These are phyloP conservation scores for Chrysolophus pictus DNA, from an alignment of 2,797 vertebrate species.

Conservation along the genomic window DNA sequence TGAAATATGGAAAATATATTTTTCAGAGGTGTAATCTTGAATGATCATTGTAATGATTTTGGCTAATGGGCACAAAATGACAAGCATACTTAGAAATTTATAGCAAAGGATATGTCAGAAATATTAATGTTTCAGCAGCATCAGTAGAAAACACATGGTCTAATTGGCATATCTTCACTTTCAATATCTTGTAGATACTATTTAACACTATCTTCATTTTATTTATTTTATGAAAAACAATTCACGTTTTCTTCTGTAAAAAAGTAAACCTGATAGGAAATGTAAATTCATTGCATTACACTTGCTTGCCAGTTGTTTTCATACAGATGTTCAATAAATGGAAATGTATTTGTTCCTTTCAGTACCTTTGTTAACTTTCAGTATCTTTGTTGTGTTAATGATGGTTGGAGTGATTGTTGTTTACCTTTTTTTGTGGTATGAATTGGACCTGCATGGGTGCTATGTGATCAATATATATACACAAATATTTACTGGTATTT, in stretches of 20 bases:
- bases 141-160: background rate
- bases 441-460: background rate
- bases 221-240: background rate
- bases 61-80: background rate
- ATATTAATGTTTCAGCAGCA: background rate
- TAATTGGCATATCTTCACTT: background rate
- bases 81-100: background rate
- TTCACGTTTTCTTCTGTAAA: background rate
- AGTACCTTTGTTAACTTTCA: background rate
- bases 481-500: background rate
- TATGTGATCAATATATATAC: background rate
- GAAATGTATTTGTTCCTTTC: background rate
- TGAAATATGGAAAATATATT: background rate
- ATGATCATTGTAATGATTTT: background rate
- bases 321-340: background rate
- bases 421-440: background rate
- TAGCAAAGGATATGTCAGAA: background rate
- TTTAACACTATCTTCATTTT: too few relatives aligned
- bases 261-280: background rate
- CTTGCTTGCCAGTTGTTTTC: background rate
- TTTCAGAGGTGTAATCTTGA: too few relatives aligned
- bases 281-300: background rate
- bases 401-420: background rate
- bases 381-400: background rate
- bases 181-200: background rate